Conservation (phyloP, 2,113 vertebrate genomes). For the Melanerpes aurifrons region DNA sequence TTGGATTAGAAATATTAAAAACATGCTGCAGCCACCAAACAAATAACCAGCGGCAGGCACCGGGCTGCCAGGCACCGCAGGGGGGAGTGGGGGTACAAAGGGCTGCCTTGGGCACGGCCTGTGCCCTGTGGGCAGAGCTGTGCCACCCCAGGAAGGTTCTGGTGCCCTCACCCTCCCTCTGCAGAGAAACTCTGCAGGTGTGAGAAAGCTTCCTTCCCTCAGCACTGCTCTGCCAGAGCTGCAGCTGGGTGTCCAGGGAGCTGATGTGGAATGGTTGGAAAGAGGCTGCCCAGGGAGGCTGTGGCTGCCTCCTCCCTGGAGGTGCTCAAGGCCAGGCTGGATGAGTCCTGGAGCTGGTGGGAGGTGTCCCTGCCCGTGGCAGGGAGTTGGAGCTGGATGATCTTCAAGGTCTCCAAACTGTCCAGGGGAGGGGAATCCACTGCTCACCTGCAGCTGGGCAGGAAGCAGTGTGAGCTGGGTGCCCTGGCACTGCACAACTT, state of each 20-base stretch:
- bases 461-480: neutral
- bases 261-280: no score
- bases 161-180: fast-evolving
- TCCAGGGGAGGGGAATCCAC: no score
- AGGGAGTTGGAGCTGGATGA: no score
- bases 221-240: neutral
- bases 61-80: neutral
- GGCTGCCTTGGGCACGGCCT: fast-evolving
- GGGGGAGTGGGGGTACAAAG: neutral
- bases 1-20: slow-evolving; percentile 72
- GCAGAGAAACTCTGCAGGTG: fast-evolving
- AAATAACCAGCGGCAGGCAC: slow-evolving; percentile 23
- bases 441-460: fast-evolving
- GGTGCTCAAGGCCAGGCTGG: no score
- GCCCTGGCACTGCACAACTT: neutral
- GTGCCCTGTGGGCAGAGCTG: fast-evolving
- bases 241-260: neutral
- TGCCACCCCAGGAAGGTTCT: neutral
- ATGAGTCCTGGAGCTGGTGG: no score
- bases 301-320: no score
- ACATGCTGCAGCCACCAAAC: slow-evolving; percentile 40
- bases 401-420: no score
- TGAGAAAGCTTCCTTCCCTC: neutral
- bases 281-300: no score
- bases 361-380: no score